Conservation (phyloP, 1,140 invertebrate genomes). For the Euwallacea fornicatus region DNA sequence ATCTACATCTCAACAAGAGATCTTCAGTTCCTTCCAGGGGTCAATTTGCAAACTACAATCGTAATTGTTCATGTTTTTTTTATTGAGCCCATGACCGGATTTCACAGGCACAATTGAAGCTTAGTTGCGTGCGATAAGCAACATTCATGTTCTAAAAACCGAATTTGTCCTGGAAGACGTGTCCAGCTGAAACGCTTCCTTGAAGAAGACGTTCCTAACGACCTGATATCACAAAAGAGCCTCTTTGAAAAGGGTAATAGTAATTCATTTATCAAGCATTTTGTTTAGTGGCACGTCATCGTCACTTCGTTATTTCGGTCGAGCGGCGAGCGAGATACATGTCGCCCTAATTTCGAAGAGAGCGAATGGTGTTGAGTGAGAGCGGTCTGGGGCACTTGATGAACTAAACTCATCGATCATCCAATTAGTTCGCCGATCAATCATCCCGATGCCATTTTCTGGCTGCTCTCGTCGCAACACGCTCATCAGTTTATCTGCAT, state of each 20-base stretch:
- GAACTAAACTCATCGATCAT: constrained; percentile 62
- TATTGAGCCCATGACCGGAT: too few species aligned
- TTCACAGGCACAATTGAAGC: too few species aligned
- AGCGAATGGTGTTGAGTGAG: constrained; percentile 42
- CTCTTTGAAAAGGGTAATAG: constrained; percentile 15
- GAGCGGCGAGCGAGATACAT: constrained; percentile 29
- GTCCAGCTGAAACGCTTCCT: too few species aligned
- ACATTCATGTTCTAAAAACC: too few species aligned
- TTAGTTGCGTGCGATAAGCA: too few species aligned
- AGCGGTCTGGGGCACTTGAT: constrained; percentile 50
- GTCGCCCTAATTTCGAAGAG: constrained; percentile 38
- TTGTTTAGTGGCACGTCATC: constrained; percentile 35
- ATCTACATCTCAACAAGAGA: too few species aligned
- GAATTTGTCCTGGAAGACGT: too few species aligned
- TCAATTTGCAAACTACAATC: too few species aligned
- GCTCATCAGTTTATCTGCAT: constrained; percentile 54
- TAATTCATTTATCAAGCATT: constrained; percentile 39
- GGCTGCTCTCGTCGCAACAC: constrained; percentile 40
- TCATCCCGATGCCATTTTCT: constrained; percentile 58
- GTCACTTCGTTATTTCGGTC: constrained; percentile 33
- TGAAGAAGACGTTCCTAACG: too few species aligned
- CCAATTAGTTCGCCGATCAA: constrained; percentile 65
- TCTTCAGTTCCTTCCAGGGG: too few species aligned
- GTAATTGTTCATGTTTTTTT: too few species aligned
- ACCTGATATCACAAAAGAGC: too few species aligned